Evolutionary conservation across 2,797 vertebrate species (phyloP).

Genomic region (Pseudotriccus pelzelni): DNA sequence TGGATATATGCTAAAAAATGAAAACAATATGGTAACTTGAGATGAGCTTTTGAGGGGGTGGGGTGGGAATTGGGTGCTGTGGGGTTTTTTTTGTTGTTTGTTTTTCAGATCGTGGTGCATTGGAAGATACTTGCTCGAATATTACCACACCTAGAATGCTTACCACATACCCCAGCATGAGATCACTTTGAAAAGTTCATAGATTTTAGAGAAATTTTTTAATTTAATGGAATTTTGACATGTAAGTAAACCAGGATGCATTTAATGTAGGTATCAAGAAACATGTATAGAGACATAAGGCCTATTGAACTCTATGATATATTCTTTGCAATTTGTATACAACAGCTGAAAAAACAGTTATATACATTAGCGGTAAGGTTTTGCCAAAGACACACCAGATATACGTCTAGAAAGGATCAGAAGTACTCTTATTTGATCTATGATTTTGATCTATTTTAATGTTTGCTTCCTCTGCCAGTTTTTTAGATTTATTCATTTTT

Average conservation of each 20-base stretch:
- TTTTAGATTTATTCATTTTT: not conserved
- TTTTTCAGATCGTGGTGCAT: not conserved
- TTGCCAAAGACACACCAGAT: not conserved
- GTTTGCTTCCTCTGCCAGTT: not conserved
- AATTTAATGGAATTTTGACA: not conserved
- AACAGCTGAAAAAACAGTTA: not conserved
- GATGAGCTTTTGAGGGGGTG: not conserved
- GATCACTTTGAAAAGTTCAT: not conserved
- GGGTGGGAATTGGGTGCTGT: fast-evolving
- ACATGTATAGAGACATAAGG: not conserved
- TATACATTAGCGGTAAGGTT: not conserved
- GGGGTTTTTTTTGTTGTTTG: not conserved
- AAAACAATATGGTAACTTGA: not conserved
- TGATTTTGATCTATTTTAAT: not conserved
- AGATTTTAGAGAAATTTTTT: not conserved
- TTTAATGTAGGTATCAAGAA: not conserved
- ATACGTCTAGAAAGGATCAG: not conserved
- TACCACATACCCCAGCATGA: not conserved
- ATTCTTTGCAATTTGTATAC: not conserved
- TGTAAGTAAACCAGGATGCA: not conserved
- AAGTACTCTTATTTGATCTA: not conserved
- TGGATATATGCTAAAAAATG: not conserved
- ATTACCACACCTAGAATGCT: not conserved
- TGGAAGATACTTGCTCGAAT: not conserved
- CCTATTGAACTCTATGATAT: not conserved